Evolutionary conservation across 37 sponge, comb jelly and placozoan species (phyloP).

Genomic region (Agelas oroides): DNA sequence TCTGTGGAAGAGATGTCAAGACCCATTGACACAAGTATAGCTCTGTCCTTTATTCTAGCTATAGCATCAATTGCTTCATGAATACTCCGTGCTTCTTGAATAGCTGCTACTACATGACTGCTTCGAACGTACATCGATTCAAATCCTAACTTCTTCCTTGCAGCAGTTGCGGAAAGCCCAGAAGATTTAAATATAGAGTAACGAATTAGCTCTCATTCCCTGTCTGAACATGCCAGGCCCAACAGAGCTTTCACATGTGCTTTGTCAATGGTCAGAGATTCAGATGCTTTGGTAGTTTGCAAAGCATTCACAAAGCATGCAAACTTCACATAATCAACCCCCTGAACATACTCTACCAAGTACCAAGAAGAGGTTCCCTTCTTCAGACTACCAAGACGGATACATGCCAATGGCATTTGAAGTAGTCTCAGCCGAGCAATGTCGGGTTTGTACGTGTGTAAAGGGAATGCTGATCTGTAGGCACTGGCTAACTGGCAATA

Average conservation of each 20-base stretch:
- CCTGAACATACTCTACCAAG: neutral
- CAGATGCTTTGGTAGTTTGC: neutral
- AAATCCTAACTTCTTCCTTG: constrained; percentile 23
- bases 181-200: constrained; percentile 24
- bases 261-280: neutral
- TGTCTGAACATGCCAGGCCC: neutral
- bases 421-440: neutral
- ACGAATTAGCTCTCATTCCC: constrained; percentile 10
- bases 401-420: constrained; percentile 12
- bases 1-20: neutral
- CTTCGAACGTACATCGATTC: constrained; percentile 2
- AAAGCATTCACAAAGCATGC: neutral
- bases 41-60: neutral
- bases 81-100: neutral
- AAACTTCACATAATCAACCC: neutral
- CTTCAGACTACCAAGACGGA: neutral
- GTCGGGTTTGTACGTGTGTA: neutral
- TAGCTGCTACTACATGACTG: neutral
- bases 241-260: constrained; percentile 6
- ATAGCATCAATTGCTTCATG: neutral
- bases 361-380: neutral
- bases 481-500: neutral
- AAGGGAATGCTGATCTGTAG: constrained; percentile 2
- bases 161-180: constrained; percentile 15
- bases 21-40: neutral